A percentile compares a stretch with the other conserved stretches of the same genome.
Evolutionary conservation across 2,113 vertebrate species (phyloP).

Genomic region (Prinia subflava): DNA sequence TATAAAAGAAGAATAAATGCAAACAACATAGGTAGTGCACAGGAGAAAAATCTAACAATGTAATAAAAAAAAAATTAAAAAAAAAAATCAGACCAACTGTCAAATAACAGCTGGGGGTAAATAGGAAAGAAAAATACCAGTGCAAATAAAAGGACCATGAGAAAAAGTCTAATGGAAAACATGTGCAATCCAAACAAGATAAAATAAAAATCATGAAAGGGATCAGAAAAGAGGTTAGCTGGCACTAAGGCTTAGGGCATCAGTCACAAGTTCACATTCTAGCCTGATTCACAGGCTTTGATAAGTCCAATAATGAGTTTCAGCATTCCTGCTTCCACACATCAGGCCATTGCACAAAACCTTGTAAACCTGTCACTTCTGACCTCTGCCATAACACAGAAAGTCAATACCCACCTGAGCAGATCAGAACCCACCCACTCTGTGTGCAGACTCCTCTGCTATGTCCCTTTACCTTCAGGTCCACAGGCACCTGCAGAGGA

Average conservation of each 20-base stretch:
- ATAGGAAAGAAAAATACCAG: background rate
- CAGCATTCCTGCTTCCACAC: background rate
- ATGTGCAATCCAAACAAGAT: background rate
- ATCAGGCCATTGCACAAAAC: background rate
- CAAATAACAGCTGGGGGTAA: background rate
- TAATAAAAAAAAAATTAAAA: background rate
- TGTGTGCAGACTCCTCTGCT: background rate
- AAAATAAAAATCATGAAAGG: background rate
- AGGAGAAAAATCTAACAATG: background rate
- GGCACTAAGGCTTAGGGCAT: background rate
- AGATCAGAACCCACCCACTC: background rate
- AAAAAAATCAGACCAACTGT: background rate
- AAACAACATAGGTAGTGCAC: background rate
- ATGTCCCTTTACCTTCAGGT: background rate
- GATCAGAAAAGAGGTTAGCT: background rate
- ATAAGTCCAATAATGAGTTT: background rate
- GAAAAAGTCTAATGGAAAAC: background rate
- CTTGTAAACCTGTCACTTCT: background rate
- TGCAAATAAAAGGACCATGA: background rate
- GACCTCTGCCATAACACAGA: background rate
- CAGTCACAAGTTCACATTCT: background rate
- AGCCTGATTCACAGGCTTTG: background rate
- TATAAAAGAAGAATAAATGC: constrained; percentile 5
- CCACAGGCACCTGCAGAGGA: background rate
- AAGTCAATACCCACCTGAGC: background rate